phyloP scores from a whole-genome alignment of 2,797 vertebrate genomes.

The Melanotaenia nigrans region DNA sequence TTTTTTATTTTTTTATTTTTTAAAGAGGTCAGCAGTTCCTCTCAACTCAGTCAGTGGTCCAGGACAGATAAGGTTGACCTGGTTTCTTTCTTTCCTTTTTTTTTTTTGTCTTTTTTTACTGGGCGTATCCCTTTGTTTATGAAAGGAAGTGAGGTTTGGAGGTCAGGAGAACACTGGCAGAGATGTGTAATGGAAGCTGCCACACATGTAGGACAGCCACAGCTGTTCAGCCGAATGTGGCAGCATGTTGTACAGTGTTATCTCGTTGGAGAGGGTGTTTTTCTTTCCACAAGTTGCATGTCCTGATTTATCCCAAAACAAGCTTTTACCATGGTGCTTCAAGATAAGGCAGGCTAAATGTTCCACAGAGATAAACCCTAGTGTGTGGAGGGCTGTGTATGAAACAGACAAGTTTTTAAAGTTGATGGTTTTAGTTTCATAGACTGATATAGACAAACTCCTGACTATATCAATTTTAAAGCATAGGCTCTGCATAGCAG shows the following conservation, averaged over 20 bases:
- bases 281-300: slow-evolving; percentile 19
- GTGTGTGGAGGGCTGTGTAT: slow-evolving; percentile 20
- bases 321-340: slow-evolving; percentile 32
- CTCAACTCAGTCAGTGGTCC: slow-evolving; percentile 44
- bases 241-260: slow-evolving; percentile 40
- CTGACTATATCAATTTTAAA: neutral
- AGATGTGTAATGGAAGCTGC: slow-evolving; percentile 60
- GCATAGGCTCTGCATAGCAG: neutral
- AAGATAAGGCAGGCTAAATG: slow-evolving; percentile 51
- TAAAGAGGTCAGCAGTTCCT: slow-evolving; percentile 50
- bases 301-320: slow-evolving; percentile 59
- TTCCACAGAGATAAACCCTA: slow-evolving; percentile 25
- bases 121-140: slow-evolving; percentile 59
- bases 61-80: slow-evolving; percentile 41
- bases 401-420: slow-evolving; percentile 42
- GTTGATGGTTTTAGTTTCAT: slow-evolving; percentile 39
- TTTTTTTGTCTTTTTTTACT: neutral
- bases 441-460: neutral
- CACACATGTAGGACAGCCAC: slow-evolving; percentile 18
- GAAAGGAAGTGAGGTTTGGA: slow-evolving; percentile 77
- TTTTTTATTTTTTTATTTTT: no score
- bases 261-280: slow-evolving; percentile 26
- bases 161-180: slow-evolving; percentile 67
- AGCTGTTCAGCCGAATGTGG: slow-evolving; percentile 33
- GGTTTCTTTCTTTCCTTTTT: slow-evolving; percentile 1